Evolutionary conservation across 2,797 vertebrate genomes (phyloP).

Genomic region (Carcharodon carcharias): DNA sequence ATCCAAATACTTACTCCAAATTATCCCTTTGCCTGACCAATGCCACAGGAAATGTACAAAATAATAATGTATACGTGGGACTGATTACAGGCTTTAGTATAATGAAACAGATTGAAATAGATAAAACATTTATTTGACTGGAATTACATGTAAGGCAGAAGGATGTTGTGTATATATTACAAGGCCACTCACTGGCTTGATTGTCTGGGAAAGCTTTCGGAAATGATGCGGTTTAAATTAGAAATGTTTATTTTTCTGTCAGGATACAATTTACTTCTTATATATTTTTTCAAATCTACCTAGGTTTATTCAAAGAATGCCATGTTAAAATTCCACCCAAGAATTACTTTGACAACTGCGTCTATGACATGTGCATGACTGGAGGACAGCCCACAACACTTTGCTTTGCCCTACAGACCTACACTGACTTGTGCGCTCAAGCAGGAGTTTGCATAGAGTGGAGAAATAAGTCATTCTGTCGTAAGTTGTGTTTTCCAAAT

Average conservation of each 20-base stretch:
- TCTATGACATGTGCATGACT: slow-evolving; percentile 74
- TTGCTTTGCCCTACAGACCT: slow-evolving; percentile 76
- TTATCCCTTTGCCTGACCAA: neutral
- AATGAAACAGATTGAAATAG: neutral
- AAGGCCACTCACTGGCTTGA: neutral
- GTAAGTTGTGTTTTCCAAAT: slow-evolving; percentile 55
- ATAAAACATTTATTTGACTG: neutral
- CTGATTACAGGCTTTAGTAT: neutral
- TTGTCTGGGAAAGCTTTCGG: neutral
- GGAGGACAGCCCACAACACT: slow-evolving; percentile 65
- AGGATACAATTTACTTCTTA: neutral
- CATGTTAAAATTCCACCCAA: slow-evolving; percentile 60
- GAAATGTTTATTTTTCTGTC: slow-evolving; percentile 6
- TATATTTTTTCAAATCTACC: slow-evolving; percentile 34
- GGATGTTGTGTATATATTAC: neutral
- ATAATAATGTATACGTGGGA: neutral
- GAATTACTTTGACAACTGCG: slow-evolving; percentile 70
- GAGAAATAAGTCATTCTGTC: slow-evolving; percentile 74
- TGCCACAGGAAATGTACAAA: neutral
- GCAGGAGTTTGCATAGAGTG: slow-evolving; percentile 65
- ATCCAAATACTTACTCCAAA: neutral
- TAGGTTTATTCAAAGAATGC: slow-evolving; percentile 74
- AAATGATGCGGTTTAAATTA: neutral
- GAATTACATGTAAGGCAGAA: neutral
- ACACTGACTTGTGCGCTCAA: slow-evolving; percentile 67